These are phyloP conservation scores for Cryptoblepharus egeriae DNA, from an alignment of 2,797 vertebrate species.

Conservation along the genomic window DNA sequence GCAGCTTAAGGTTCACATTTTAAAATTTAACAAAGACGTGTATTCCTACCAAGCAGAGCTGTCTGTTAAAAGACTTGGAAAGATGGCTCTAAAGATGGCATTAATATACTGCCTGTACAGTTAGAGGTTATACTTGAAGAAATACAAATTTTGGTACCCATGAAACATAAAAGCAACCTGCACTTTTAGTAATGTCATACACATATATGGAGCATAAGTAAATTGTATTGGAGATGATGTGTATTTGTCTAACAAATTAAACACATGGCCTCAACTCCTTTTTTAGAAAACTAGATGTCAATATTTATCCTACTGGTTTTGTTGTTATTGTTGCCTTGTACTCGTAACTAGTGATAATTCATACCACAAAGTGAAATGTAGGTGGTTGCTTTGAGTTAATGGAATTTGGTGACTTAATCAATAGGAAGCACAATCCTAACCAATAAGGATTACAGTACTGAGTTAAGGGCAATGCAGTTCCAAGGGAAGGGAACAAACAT, in stretches of 20 bases:
- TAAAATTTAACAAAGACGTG: not conserved
- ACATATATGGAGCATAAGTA: not conserved
- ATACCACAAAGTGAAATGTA: not conserved
- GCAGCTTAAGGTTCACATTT: no score
- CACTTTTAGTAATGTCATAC: not conserved
- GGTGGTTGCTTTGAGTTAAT: not conserved
- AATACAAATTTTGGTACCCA: not conserved
- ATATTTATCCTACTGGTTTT: not conserved
- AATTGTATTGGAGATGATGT: not conserved
- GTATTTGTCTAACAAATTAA: not conserved
- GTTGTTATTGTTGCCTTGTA: not conserved
- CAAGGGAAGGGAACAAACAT: no score
- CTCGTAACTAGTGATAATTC: not conserved
- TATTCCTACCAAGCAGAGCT: not conserved
- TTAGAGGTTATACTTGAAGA: not conserved
- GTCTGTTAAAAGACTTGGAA: not conserved
- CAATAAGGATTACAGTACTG: no score
- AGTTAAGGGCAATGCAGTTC: no score
- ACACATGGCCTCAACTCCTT: not conserved
- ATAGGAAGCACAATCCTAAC: no score
- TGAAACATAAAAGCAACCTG: not conserved
- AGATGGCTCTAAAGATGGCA: constrained; percentile 27
- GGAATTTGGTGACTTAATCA: not conserved
- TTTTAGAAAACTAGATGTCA: no score
- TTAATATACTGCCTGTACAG: constrained; percentile 65